Evolutionary conservation across 2,797 vertebrate genomes (phyloP).

Genomic region (Podargus strigoides): DNA sequence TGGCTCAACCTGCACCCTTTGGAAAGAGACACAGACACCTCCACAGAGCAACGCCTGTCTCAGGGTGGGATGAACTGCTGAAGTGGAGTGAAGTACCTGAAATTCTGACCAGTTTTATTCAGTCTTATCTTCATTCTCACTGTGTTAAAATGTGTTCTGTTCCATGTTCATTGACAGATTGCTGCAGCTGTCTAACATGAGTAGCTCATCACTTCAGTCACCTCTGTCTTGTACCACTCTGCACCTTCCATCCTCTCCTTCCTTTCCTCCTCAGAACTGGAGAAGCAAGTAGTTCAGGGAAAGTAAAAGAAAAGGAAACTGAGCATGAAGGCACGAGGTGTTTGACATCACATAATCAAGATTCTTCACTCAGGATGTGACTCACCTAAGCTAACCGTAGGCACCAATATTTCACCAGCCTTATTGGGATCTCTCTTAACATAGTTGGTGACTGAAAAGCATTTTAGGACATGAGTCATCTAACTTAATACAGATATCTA

Average conservation of each 20-base stretch:
- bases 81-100: not conserved
- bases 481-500: not conserved
- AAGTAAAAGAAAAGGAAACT: not conserved
- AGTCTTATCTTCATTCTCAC: not conserved
- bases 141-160: not conserved
- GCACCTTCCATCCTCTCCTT: not conserved
- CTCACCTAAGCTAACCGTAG: not conserved
- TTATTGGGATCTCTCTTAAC: not conserved
- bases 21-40: not conserved
- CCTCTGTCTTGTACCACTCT: not conserved
- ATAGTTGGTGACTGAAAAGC: not conserved
- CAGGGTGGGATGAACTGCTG: not conserved
- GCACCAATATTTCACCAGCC: not conserved
- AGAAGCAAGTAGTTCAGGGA: not conserved
- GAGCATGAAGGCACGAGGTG: not conserved
- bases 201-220: not conserved
- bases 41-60: not conserved
- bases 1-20: not conserved
- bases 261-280: not conserved
- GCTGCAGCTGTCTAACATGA: not conserved
- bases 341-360: not conserved
- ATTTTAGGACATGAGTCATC: not conserved
- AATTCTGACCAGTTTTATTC: not conserved
- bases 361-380: not conserved
- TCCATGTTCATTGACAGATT: not conserved